A percentile compares a stretch with the other conserved stretches of the same genome.
Evolutionary conservation across 2,888 invertebrate genomes (phyloP).

Genomic region (Achlya flavicornis): DNA sequence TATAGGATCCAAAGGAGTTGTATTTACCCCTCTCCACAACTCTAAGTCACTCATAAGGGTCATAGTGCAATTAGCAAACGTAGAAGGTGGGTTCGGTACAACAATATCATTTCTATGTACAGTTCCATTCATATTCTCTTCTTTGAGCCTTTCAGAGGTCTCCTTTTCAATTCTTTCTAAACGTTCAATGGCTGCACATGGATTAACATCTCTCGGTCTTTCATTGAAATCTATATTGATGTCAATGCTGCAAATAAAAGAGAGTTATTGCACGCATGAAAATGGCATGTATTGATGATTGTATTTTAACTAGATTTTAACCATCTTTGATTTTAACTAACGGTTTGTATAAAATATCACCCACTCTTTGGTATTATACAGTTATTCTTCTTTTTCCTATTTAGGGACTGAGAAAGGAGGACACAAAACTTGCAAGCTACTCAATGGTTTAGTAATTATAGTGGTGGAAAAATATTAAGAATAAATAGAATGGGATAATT

Average conservation of each 20-base stretch:
- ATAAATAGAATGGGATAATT: too few relatives aligned
- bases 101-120: conserved; percentile 12
- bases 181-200: conserved; percentile 65
- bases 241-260: conserved; percentile 60
- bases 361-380: too few relatives aligned
- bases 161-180: conserved; percentile 74
- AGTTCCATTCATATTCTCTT: conserved; percentile 29
- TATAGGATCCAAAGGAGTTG: conserved; percentile 17
- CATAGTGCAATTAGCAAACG: conserved; percentile 27
- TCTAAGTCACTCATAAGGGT: conserved; percentile 46
- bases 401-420: too few relatives aligned
- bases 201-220: conserved; percentile 55
- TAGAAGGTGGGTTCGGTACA: conserved; percentile 20
- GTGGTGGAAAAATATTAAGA: too few relatives aligned
- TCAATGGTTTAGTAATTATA: too few relatives aligned
- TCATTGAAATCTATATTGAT: conserved; percentile 67
- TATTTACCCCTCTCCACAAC: conserved; percentile 36
- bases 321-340: too few relatives aligned
- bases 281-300: too few relatives aligned
- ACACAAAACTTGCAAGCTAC: too few relatives aligned
- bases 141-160: conserved; percentile 60
- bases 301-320: too few relatives aligned
- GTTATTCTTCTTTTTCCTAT: too few relatives aligned
- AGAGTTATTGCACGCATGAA: background rate
- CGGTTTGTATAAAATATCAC: too few relatives aligned